These are phyloP conservation scores for Sycophaga agraensis DNA, from an alignment of 1,140 invertebrate species.

Conservation along the genomic window DNA sequence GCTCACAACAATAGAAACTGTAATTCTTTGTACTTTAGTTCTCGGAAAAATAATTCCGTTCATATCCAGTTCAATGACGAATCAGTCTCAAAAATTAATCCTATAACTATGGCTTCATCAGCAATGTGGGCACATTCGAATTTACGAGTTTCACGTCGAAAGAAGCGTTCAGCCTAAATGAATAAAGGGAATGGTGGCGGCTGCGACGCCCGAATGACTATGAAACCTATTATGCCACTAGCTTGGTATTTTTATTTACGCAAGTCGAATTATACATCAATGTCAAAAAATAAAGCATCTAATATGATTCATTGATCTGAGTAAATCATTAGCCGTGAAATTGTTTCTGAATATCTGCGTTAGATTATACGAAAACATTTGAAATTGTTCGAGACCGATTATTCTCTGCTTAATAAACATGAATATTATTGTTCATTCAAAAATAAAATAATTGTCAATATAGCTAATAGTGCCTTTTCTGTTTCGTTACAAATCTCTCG, in stretches of 20 bases:
- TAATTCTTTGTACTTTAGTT: background rate
- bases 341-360: too few relatives aligned
- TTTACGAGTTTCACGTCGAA: conserved; percentile 12
- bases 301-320: too few relatives aligned
- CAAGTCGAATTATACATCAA: background rate
- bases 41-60: background rate
- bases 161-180: background rate
- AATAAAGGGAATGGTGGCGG: background rate
- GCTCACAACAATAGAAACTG: too few relatives aligned
- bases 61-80: conserved; percentile 3
- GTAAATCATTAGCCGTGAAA: too few relatives aligned
- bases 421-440: too few relatives aligned
- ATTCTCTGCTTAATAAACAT: too few relatives aligned
- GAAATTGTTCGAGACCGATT: too few relatives aligned
- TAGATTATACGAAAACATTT: too few relatives aligned
- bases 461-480: too few relatives aligned
- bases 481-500: too few relatives aligned
- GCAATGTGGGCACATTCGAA: background rate
- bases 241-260: background rate
- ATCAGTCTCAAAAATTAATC: conserved; percentile 4
- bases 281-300: background rate
- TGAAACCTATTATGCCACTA: conserved; percentile 9
- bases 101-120: background rate
- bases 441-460: too few relatives aligned
- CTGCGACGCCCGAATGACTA: background rate